These are phyloP conservation scores for Heteromyza rotundicornis DNA, from an alignment of 2,888 invertebrate species.

Conservation along the genomic window DNA sequence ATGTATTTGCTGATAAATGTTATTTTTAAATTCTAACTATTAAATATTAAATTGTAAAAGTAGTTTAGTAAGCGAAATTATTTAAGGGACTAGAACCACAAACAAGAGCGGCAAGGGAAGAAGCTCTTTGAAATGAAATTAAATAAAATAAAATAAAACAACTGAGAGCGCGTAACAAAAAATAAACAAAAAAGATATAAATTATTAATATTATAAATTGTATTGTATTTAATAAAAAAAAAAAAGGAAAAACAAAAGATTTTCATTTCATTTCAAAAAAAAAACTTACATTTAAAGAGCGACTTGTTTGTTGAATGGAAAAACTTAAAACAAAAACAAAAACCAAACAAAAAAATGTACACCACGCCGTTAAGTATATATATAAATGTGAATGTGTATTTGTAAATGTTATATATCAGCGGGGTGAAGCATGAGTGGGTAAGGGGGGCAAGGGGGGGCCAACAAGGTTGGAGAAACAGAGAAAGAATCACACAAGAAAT, in stretches of 20 bases:
- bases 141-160: too few species aligned
- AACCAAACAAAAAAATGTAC: not conserved
- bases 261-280: constrained; percentile 12
- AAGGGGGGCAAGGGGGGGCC: constrained; percentile 7
- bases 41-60: constrained; percentile 1
- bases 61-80: not conserved
- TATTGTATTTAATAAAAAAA: constrained; percentile 25
- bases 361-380: constrained; percentile 14
- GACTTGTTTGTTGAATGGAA: not conserved
- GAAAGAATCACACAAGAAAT: constrained; percentile 32
- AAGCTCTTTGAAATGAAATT: too few species aligned
- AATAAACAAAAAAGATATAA: too few species aligned
- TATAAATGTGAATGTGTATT: constrained; percentile 17
- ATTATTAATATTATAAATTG: constrained; percentile 12
- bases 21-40: not conserved
- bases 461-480: not conserved
- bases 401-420: constrained; percentile 8
- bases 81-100: too few species aligned
- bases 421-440: too few species aligned
- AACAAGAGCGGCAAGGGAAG: too few species aligned
- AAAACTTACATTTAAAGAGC: constrained; percentile 12
- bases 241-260: not conserved
- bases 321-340: not conserved
- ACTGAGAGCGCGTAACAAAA: too few species aligned
- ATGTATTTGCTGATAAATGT: constrained; percentile 11